A percentile compares a stretch with the other conserved stretches of the same genome.
Conservation (phyloP, 2,797 vertebrate genomes). For the Anas flavirostris region DNA sequence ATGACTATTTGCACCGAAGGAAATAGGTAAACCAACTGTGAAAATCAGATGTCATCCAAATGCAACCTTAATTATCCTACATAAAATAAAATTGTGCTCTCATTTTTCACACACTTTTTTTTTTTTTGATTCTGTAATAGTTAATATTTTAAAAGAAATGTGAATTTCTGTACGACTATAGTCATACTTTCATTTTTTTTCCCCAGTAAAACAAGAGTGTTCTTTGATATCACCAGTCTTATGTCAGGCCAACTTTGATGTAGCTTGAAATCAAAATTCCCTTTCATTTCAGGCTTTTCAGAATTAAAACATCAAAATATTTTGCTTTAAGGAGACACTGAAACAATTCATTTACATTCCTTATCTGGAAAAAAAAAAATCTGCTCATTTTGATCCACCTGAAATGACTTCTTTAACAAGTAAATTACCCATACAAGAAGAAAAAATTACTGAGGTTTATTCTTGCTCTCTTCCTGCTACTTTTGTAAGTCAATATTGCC, state of each 20-base stretch:
- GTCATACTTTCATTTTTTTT: background rate
- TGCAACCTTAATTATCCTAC: background rate
- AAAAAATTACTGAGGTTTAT: background rate
- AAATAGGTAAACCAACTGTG: background rate
- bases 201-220: background rate
- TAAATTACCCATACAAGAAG: background rate
- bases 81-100: background rate
- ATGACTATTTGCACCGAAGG: background rate
- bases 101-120: background rate
- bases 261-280: background rate
- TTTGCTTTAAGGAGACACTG: background rate
- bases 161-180: background rate
- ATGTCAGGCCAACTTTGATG: background rate
- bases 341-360: background rate
- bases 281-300: conserved; percentile 12
- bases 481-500: background rate
- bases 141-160: background rate
- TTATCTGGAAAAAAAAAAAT: background rate
- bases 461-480: background rate
- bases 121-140: background rate
- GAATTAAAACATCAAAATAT: background rate
- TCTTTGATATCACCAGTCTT: background rate
- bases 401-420: background rate
- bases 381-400: background rate
- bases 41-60: background rate